Percentiles rank a stretch among this genome's conserved stretches.
Evolutionary conservation across 2,113 vertebrate genomes (phyloP).

Genomic region (Poeciliopsis occidentalis): DNA sequence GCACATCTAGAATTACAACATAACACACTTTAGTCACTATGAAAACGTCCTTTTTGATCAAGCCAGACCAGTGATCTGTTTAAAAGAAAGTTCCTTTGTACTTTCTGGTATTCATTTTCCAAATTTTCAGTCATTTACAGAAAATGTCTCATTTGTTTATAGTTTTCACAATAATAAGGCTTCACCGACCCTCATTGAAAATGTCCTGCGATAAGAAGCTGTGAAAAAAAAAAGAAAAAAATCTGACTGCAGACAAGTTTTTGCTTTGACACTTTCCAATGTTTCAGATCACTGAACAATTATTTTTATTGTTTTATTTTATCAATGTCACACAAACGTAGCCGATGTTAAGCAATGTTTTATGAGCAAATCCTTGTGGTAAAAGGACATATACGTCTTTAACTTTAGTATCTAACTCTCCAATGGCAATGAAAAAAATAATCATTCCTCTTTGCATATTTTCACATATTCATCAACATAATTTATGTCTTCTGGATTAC

Average conservation of each 20-base stretch:
- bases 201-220: no score
- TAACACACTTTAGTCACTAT: constrained; percentile 72
- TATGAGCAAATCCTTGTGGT: neutral
- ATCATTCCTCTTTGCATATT: neutral
- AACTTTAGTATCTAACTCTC: constrained; percentile 7
- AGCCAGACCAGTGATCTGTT: constrained; percentile 60
- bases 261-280: no score
- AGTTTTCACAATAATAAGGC: no score
- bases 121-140: neutral
- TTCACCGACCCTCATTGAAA: no score
- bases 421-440: constrained; percentile 9
- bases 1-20: constrained; percentile 88
- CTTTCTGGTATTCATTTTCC: neutral
- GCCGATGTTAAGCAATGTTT: neutral
- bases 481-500: constrained; percentile 2
- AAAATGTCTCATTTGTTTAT: no score
- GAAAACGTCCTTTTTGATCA: neutral
- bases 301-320: no score
- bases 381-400: constrained; percentile 24
- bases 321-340: neutral
- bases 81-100: constrained; percentile 9
- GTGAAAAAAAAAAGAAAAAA: no score
- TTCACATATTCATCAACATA: constrained; percentile 8
- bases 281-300: no score
- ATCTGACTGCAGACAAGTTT: no score